Base-by-base conservation (phyloP, 1,140 invertebrate species). In the Cherax quadricarinatus region DNA sequence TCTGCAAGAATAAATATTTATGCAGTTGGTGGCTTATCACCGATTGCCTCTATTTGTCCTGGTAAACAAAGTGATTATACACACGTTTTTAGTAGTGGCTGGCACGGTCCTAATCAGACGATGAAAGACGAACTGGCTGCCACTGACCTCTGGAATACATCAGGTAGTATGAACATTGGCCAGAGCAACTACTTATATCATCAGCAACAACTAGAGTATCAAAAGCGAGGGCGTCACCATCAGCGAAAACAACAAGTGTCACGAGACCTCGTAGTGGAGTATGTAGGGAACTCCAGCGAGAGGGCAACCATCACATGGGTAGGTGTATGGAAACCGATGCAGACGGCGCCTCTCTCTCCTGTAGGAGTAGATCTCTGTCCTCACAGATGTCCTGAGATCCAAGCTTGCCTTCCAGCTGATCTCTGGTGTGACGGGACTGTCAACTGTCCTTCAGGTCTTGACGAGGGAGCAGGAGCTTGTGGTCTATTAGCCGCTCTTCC, bases 371-470 rank as follows among this genome's bases (percentile, higher is more conserved):
- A 94, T 79, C 81, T 93, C 30, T 94, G 93, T 24, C 93, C 93
- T 24, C 93, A 94, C 83, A 88, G 93, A 9, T 95, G 94, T 86
- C 94, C 94, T 0, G 94, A 95, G 88, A 94, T 95, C 79, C 82
- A 95, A 94, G 96, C 96, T n/a, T 95, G 95, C 30, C 96, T 95
- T 84, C 96, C 96, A 24, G 96, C 96, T 89, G 95, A 97, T 16
- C 95, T 97, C 88, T 96, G 94, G 94, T 95, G 94, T 93, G 94
- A 95, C 96, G 84, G 96, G 95, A 24, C 95, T n/a, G 73, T 89
- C 73, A 94, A 95, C 86, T 95, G 94, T 88, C 94, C 94, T 7
- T 94, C 93, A 18, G 92, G 92, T 30, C 75, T 93, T 66, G 93
- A 94, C 79, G 93, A 94, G 73, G 92, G 93, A 9, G 89, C 93